phyloP scores from a whole-genome alignment of 2,888 invertebrate genomes.

The Margaritifera margaritifera region DNA sequence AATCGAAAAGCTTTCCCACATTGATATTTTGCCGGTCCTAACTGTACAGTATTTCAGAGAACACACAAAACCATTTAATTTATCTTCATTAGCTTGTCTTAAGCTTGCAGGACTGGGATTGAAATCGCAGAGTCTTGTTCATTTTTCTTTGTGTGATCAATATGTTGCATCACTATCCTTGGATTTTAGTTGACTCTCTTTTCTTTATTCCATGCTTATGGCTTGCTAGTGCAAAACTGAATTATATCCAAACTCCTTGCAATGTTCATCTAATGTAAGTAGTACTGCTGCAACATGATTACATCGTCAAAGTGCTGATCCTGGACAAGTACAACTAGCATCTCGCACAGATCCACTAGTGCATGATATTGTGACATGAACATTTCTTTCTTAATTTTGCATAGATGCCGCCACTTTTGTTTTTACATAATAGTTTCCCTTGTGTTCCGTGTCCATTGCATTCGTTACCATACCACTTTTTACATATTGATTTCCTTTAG shows the following conservation, averaged over 20 bases:
- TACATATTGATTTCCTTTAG: slow-evolving; percentile 14
- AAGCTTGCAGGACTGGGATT: too few relatives aligned
- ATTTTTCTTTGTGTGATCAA: too few relatives aligned
- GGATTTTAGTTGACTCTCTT: slow-evolving; percentile 5
- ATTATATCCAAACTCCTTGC: too few relatives aligned
- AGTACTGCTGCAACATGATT: slow-evolving; percentile 19
- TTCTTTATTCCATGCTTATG: slow-evolving; percentile 4
- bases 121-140: too few relatives aligned
- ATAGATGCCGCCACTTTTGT: too few relatives aligned
- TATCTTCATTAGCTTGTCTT: too few relatives aligned
- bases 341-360: slow-evolving; percentile 12
- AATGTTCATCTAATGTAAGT: slow-evolving; percentile 4
- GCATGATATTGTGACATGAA: slow-evolving; percentile 5
- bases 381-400: too few relatives aligned
- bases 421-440: slow-evolving; percentile 10
- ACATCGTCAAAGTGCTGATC: slow-evolving; percentile 14
- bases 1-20: too few relatives aligned
- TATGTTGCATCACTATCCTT: too few relatives aligned
- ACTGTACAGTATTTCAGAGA: too few relatives aligned
- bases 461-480: slow-evolving; percentile 7
- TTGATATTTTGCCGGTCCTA: too few relatives aligned
- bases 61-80: too few relatives aligned
- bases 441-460: neutral
- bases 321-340: slow-evolving; percentile 18
- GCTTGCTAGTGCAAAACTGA: slow-evolving; percentile 7